Evolutionary conservation across 2,888 invertebrate genomes (phyloP), one percentile per base, ranked within the genome.

Genomic region (Nowickia ferox): DNA sequence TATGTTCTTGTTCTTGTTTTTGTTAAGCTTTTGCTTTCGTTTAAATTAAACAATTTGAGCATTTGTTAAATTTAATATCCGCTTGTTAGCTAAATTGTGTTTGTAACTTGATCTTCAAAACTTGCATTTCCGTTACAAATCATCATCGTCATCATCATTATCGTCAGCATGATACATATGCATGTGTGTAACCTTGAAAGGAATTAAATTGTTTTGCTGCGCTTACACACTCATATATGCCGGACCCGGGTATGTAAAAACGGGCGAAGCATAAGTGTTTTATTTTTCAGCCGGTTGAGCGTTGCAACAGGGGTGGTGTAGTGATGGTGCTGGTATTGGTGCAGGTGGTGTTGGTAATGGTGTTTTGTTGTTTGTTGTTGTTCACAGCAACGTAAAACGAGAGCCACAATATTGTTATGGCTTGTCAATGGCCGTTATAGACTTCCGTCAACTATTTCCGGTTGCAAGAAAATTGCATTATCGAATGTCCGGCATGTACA

Each of bases 361-460:
- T 69, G 57, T 5, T 10, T 19, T 40, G 63, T 10, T 71, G 38
- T 19, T 57, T 2, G 19, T 51, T 59, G 53, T 46, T 42, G 40
- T 30, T 42, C 13, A 30, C 17, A 40, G n/a, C 46, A 46, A 75
- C 22, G 57, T 30, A 61, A 59, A 40, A 57, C 15, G 17, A 63
- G 74, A 19, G 71, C 66, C 76, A 80, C 79, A 83, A 76, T 83
- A 76, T 79, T 86, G 86, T 80, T 87, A 77, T 59, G 71, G 65
- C 75, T 79, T 84, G 78, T 83, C 87, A 86, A 81, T 87, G 82
- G 83, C 81, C 84, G 80, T 82, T 87, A 72, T 74, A 66, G 85
- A 88, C 88, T 88, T 88, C 88, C 88, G 88, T 85, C 88, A 87
- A 87, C 86, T 87, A 88, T 88, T 88, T 88, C 88, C 88, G 88